Base-by-base conservation (phyloP, 2,113 vertebrate species). In the Bubo blakistoni region DNA sequence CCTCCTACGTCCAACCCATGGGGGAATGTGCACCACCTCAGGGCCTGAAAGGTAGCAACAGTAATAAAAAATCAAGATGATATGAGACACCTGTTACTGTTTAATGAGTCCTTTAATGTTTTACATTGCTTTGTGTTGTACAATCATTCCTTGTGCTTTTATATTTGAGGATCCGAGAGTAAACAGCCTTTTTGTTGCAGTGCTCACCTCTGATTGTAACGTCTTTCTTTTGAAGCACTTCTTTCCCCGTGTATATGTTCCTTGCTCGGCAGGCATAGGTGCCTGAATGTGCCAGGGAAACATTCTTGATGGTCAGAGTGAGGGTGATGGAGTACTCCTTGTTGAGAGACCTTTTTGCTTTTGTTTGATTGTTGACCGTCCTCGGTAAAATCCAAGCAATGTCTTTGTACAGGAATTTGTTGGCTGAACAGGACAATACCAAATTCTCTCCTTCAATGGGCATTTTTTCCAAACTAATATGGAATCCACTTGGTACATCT, bases 401-500 rank as follows among this genome's bases (percentile, higher is more conserved):
- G 57, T 98, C 97, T 69, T 97, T 98, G 98, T 99, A 99, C 55
- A 99, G 97, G 98, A 99, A 98, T 93, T 98, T 99, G 97, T 98
- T 99, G 88, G 98, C 99, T 0, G 96, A 97, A 96, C 99, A 99
- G 86, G 98, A 99, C 96, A 99, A 97, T 47, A 97, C 96, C 89
- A 99, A 98, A 85, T 99, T 98, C 71, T 98, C 98, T 71, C 99
- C 99, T 98, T 99, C 99, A 34, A 98, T 97, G 7, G 99, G 98
- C 67, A 98, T 96, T 94, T 98, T 98, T 96, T 98, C 97, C 97
- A 98, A 94, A 78, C 79, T 98, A 69, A 99, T 91, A 17, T 98
- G 97, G 96, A 99, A 99, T 96, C 99, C 99, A 54, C 98, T 98
- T 0, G 98, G 98, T 81, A 99, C 97, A 65, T 99, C 99, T 99